Evolutionary conservation across 2,888 invertebrate genomes (phyloP), one percentile per base, ranked within the genome.

Genomic region (Archips xylosteana): DNA sequence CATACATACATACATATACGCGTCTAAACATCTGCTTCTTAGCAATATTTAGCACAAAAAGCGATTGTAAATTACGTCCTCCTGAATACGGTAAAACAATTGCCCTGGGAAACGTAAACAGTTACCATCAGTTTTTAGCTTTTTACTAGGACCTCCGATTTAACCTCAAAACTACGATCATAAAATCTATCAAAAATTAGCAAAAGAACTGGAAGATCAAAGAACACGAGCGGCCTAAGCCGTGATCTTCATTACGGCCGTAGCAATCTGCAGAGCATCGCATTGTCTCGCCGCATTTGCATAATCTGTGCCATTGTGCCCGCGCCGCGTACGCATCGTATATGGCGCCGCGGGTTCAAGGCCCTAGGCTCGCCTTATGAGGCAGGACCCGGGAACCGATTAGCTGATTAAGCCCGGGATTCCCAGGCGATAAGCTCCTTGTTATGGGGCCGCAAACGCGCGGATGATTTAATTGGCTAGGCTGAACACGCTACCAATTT

Each of bases 351-450:
- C 63, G 54, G 15, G 73, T 63, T 39, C 73, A 73, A 59, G 73
- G 73, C 63, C 45, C 67, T 23, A n/a, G 57, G 51, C 51, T 15
- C 15, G 68, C 63, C 68, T 49, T 51, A 65, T 65, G 65, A 13
- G 60, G 65, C 62, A 62, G 47, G 67, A 67, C 54, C 54, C 67
- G 67, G 39, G 61, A 62, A 42, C 54, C 12, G 68, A 73, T 73
- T 73, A 69, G 68, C 49, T 73, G 68, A 69, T 73, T 68, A 73
- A 39, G 59, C 49, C 39, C 32, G 63, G 57, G 8, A 62, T 68
- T 73, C 73, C 73, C 68, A 69, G 73, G 63, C 47, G 68, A 73
- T 68, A 69, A 49, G 71, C 51, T 42, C 42, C 60, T 61, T 63
- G 12, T 42, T 73, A 63, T 64, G 73, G 73, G 15, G 63, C 73